phyloP scores from a whole-genome alignment of 1,140 invertebrate species.

The Brachionus koreanus region DNA sequence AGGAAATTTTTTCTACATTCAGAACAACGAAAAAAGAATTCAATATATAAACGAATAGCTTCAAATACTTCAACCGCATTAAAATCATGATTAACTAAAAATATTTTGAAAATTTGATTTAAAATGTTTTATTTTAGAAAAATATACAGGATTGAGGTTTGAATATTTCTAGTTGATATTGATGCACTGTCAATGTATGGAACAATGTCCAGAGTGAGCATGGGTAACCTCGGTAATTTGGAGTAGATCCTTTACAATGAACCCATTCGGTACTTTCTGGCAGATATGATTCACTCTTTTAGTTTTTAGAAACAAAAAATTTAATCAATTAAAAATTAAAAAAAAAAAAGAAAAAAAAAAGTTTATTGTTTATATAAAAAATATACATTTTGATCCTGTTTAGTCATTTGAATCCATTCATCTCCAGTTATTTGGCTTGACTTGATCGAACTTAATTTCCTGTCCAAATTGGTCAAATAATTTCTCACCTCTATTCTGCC shows the following conservation, averaged over 20 bases:
- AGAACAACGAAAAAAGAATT: conserved; percentile 86
- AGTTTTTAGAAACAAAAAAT: too few species aligned
- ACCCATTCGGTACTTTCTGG: conserved; percentile 40
- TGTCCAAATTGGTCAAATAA: conserved; percentile 27
- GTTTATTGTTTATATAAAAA: background rate
- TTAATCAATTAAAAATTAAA: too few species aligned
- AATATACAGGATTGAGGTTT: too few species aligned
- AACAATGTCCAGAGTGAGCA: conserved; percentile 47
- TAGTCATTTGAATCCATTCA: background rate
- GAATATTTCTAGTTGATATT: too few species aligned
- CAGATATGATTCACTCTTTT: conserved; percentile 19
- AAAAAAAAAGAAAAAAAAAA: too few species aligned
- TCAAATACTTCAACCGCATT: conserved; percentile 67
- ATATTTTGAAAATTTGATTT: background rate
- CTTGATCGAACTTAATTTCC: background rate
- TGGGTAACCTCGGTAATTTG: conserved; percentile 46
- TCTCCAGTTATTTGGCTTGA: background rate
- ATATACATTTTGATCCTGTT: background rate
- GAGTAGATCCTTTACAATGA: conserved; percentile 43
- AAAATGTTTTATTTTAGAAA: too few species aligned
- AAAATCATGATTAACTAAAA: conserved; percentile 46
- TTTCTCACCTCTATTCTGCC: conserved; percentile 1
- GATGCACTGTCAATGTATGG: conserved; percentile 45
- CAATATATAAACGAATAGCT: conserved; percentile 81
- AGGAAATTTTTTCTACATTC: conserved; percentile 83